These are phyloP conservation scores for Eulemur albifrons DNA, from an alignment of 2,797 vertebrate genomes.

Conservation along the genomic window DNA sequence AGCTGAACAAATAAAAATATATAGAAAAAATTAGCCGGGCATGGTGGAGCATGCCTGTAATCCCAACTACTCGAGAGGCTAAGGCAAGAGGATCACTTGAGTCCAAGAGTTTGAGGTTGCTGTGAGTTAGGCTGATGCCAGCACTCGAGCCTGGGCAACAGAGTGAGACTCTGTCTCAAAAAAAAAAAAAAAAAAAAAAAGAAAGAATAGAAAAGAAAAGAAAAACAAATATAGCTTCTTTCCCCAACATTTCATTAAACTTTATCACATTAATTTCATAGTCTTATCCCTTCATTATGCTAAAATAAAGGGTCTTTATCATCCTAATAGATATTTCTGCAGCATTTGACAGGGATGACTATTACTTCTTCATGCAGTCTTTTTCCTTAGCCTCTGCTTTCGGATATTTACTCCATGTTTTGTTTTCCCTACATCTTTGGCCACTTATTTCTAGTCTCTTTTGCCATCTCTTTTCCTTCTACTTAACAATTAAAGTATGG, in stretches of 20 bases:
- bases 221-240: neutral
- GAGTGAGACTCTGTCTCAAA: no score
- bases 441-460: neutral
- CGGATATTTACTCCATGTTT: neutral
- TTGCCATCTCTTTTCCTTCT: neutral
- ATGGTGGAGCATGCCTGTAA: no score
- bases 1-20: no score
- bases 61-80: no score
- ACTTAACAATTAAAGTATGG: neutral
- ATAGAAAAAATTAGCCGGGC: no score
- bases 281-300: neutral
- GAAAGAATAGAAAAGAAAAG: no score
- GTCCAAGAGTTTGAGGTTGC: no score
- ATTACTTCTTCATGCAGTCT: neutral
- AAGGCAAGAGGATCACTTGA: no score
- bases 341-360: no score
- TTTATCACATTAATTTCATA: neutral
- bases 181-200: no score
- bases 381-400: neutral
- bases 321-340: neutral
- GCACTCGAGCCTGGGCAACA: no score
- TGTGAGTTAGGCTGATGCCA: no score
- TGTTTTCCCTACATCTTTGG: neutral
- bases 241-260: neutral
- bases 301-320: neutral